Evolutionary conservation across 2,797 vertebrate genomes (phyloP).

Genomic region (Clarias platycephalus): DNA sequence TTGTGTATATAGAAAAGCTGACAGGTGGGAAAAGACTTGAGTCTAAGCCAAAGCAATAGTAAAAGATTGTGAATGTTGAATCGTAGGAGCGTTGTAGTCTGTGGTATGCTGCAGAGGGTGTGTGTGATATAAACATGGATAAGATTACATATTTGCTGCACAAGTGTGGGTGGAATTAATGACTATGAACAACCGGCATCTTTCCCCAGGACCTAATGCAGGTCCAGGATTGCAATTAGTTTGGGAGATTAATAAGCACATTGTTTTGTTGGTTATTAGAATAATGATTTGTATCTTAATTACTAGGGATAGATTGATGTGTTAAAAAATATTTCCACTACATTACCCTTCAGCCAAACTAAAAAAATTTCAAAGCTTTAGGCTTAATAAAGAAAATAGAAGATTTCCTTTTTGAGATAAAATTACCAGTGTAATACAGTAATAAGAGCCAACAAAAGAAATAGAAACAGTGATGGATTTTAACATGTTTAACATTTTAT

Average conservation of each 20-base stretch:
- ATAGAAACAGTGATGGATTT: not conserved
- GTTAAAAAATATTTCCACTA: not conserved
- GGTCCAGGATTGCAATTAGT: not conserved
- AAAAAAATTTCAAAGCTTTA: too few relatives aligned
- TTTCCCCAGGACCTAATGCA: not conserved
- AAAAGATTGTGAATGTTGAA: slow-evolving; percentile 25
- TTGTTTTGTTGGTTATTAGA: slow-evolving; percentile 13
- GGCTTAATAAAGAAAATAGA: not conserved
- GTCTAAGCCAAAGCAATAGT: slow-evolving; percentile 48
- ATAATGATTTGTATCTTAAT: not conserved
- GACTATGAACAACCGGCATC: slow-evolving; percentile 7
- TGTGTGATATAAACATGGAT: slow-evolving; percentile 25
- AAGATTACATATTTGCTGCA: slow-evolving; percentile 27
- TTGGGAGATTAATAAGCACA: slow-evolving; percentile 34
- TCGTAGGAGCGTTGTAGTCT: not conserved
- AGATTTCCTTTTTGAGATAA: not conserved
- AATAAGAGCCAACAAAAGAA: not conserved
- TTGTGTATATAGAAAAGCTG: slow-evolving; percentile 44
- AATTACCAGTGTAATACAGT: not conserved
- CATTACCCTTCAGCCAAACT: too few relatives aligned
- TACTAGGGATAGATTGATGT: not conserved
- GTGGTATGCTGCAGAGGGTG: slow-evolving; percentile 3
- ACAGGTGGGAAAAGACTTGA: slow-evolving; percentile 20
- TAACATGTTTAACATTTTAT: not conserved
- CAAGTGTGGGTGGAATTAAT: slow-evolving; percentile 24